phyloP scores from a whole-genome alignment of 2,888 invertebrate species.

The Digitonthophagus gazella region DNA sequence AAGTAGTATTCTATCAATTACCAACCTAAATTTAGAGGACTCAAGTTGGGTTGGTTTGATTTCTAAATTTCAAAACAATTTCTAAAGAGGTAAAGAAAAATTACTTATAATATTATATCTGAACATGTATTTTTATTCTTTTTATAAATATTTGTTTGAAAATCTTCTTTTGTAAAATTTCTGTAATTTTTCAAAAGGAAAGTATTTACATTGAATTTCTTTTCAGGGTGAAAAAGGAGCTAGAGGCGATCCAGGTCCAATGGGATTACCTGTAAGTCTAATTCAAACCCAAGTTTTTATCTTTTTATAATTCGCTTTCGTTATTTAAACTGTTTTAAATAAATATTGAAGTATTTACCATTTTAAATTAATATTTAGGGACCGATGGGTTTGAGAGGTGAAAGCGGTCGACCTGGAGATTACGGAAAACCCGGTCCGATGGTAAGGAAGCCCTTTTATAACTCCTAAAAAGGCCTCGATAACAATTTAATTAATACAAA shows the following conservation, averaged over 20 bases:
- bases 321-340: neutral
- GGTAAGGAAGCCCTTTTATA: slow-evolving; percentile 64
- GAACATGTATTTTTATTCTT: too few relatives aligned
- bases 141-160: too few relatives aligned
- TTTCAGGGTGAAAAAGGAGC: slow-evolving; percentile 77
- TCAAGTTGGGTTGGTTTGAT: too few relatives aligned
- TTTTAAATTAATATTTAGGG: slow-evolving; percentile 56
- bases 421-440: slow-evolving; percentile 72
- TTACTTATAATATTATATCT: too few relatives aligned
- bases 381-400: slow-evolving; percentile 78
- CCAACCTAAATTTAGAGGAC: too few relatives aligned
- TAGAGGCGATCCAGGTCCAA: slow-evolving; percentile 86
- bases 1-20: too few relatives aligned
- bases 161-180: too few relatives aligned
- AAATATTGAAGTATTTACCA: slow-evolving; percentile 3
- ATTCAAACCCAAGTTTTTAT: neutral
- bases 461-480: slow-evolving; percentile 36
- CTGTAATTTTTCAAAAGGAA: neutral
- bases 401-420: slow-evolving; percentile 69
- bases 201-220: neutral
- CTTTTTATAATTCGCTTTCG: too few relatives aligned
- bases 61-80: too few relatives aligned
- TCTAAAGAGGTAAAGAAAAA: too few relatives aligned
- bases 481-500: neutral
- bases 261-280: slow-evolving; percentile 89